Evolutionary conservation across 2,113 vertebrate genomes (phyloP), one percentile per base, ranked within the genome.

Genomic region (Copsychus sechellarum): DNA sequence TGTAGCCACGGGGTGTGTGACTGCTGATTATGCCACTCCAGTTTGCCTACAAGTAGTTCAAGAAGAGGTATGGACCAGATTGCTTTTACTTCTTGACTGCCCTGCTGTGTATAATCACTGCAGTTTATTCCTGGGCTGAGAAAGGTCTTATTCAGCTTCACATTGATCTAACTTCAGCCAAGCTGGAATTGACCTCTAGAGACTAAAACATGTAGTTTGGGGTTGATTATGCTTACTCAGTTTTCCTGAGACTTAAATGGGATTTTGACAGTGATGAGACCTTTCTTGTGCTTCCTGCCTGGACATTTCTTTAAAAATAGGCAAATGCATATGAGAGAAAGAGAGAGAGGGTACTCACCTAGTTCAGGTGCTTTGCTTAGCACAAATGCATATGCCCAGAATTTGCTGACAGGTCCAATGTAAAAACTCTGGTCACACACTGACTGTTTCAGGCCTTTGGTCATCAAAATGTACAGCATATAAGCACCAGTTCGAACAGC

Each of bases 391-490:
- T 99, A 99, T 12, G 99, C 99, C 99, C 99, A 99, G 98, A 99
- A 99, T 98, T 99, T 99, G 98, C 98, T 99, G 98, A 99, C 98
- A 31, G 99, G 99, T 96, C 99, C 99, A 91, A 99, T 99, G 98
- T 99, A 99, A 98, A 99, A 99, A 97, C 99, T 97, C 98, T 99
- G 99, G 98, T 99, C 99, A 95, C 99, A 99, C 51, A 99, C 99
- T 24, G 99, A 99, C 97, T 99, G 99, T 97, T 99, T 99, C 84
- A 99, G 98, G 86, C 99, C 99, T 98, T 99, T 99, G 92, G 98
- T 99, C 99, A 99, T 99, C 98, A 99, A 98, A 97, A 99, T 98
- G 97, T 99, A 98, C 83, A 98, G 98, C 99, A 99, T 99, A 92
- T 98, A 99, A 97, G 99, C 99, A 97, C 99, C 99, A 86, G 99